Evolutionary conservation across 1,140 invertebrate species (phyloP).

Genomic region (Rhopalosiphum padi): DNA sequence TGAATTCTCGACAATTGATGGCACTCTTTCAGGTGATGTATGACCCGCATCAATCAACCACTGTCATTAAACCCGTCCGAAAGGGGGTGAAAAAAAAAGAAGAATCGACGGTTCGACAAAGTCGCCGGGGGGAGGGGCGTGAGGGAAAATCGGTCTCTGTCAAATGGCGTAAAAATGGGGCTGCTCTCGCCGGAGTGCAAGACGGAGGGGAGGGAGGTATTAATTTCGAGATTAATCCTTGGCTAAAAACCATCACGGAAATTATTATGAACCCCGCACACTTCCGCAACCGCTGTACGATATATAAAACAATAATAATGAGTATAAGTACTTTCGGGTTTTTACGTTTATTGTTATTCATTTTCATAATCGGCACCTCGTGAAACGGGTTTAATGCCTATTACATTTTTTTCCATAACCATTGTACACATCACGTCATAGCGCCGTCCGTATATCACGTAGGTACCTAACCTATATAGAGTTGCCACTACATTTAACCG

Average conservation of each 20-base stretch:
- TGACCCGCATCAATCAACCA: conserved; percentile 54
- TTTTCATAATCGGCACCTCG: conserved; percentile 30
- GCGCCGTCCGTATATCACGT: conserved; percentile 15
- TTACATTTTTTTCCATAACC: not conserved
- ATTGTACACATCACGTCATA: not conserved
- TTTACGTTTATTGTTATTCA: conserved; percentile 12
- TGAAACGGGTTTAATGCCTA: conserved; percentile 35
- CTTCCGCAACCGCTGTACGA: not conserved
- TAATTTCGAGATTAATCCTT: not conserved
- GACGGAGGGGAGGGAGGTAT: not conserved
- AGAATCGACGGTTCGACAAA: conserved; percentile 26
- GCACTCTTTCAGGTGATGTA: conserved; percentile 58
- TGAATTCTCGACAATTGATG: conserved; percentile 53
- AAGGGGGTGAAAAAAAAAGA: conserved; percentile 32
- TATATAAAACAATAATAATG: not conserved
- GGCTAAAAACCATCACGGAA: conserved; percentile 6
- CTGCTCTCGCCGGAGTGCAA: not conserved
- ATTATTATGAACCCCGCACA: not conserved
- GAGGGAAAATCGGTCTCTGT: conserved; percentile 44
- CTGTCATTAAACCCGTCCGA: conserved; percentile 48
- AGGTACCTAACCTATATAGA: not conserved
- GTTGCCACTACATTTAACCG: conserved; percentile 49
- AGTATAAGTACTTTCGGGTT: not conserved
- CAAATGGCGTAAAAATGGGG: not conserved
- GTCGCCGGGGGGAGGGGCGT: not conserved